Conservation (phyloP, 64 coral and sea anemone species). For the Actinia equina region DNA sequence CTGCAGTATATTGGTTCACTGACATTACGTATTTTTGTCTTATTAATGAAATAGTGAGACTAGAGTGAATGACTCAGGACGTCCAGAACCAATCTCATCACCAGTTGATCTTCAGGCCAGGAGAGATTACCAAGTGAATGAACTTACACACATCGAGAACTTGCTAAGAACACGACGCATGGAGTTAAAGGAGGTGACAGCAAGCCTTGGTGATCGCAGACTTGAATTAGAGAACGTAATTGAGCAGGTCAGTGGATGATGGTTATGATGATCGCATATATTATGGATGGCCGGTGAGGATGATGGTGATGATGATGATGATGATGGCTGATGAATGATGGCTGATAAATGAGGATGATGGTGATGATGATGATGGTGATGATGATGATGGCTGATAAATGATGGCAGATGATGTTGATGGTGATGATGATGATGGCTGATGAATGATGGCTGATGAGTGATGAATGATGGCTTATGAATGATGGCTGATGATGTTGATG, state of each 20-base stretch:
- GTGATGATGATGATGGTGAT: too few relatives aligned
- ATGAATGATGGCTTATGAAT: too few relatives aligned
- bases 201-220: slow-evolving; percentile 44
- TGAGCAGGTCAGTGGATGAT: slow-evolving; percentile 31
- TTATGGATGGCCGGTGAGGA: neutral
- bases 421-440: too few relatives aligned
- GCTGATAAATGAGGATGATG: too few relatives aligned
- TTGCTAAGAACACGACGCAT: slow-evolving; percentile 41
- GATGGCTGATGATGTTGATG: too few relatives aligned
- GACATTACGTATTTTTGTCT: neutral
- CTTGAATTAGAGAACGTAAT: slow-evolving; percentile 44
- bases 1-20: neutral
- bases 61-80: neutral
- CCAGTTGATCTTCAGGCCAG: slow-evolving; percentile 5
- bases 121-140: slow-evolving; percentile 48
- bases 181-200: slow-evolving; percentile 64
- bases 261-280: neutral
- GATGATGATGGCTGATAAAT: too few relatives aligned
- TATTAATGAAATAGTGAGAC: neutral
- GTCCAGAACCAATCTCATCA: neutral
- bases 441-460: too few relatives aligned
- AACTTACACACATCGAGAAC: slow-evolving; percentile 51
- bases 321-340: neutral
- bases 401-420: too few relatives aligned
- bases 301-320: neutral